Evolutionary conservation across 2,888 invertebrate genomes (phyloP).

Genomic region (Caenorhabditis wallacei): DNA sequence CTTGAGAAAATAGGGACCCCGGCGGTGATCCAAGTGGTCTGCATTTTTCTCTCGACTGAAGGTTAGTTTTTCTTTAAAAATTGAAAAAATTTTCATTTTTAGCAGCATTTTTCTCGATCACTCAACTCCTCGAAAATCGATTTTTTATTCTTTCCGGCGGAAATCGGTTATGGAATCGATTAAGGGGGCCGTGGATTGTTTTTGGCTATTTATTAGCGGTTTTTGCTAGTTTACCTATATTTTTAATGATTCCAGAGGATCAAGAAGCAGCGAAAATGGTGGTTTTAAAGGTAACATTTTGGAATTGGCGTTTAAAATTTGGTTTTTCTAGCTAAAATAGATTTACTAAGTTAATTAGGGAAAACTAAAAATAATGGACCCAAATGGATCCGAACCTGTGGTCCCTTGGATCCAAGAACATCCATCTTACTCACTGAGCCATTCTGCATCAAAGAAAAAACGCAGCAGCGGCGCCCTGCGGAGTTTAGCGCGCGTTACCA

Average conservation of each 20-base stretch:
- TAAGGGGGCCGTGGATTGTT: neutral
- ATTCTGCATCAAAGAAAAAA: neutral
- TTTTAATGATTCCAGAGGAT: neutral
- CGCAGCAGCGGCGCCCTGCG: neutral
- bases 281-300: slow-evolving; percentile 1
- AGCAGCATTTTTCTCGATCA: slow-evolving; percentile 10
- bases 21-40: no score
- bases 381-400: neutral
- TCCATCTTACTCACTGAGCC: neutral
- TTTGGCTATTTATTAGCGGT: neutral
- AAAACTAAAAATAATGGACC: neutral
- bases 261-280: neutral
- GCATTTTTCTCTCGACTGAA: neutral
- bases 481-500: neutral
- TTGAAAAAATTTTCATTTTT: neutral
- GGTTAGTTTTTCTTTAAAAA: neutral
- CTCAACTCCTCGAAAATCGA: slow-evolving; percentile 17
- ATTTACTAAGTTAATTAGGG: no score
- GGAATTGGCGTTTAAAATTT: no score
- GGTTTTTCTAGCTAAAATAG: no score
- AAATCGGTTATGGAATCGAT: neutral
- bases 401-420: neutral
- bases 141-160: neutral
- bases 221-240: neutral
- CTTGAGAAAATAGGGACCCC: no score